phyloP scores from a whole-genome alignment of 2,797 vertebrate genomes.

The Intellagama lesueurii region DNA sequence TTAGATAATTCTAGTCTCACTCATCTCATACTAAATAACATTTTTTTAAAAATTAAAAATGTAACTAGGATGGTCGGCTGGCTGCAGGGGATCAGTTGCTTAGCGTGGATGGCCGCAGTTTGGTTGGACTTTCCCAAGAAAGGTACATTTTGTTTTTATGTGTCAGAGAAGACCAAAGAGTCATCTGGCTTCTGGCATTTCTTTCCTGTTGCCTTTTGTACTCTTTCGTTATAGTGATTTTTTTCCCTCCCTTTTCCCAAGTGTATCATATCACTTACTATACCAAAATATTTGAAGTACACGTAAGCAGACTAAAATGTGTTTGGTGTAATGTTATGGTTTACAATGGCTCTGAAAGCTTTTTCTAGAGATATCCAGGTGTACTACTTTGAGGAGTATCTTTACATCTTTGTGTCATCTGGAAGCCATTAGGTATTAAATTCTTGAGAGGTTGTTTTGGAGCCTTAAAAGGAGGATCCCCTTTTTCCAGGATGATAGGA shows the following conservation, averaged over 20 bases:
- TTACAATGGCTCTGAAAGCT: conserved; percentile 9
- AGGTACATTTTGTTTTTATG: conserved; percentile 78
- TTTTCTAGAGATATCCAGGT: neutral
- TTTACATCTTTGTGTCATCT: neutral
- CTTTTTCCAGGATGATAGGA: neutral
- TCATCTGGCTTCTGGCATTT: neutral
- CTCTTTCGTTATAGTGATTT: neutral
- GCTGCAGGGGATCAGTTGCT: conserved; percentile 96
- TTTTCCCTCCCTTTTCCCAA: neutral
- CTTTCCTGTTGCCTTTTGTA: neutral
- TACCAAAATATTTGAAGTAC: neutral
- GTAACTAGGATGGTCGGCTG: conserved; percentile 90
- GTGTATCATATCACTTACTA: neutral
- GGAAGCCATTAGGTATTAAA: neutral
- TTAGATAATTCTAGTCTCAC: conserved; percentile 25
- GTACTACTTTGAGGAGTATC: neutral
- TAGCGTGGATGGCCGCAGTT: conserved; percentile 96
- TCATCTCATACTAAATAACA: neutral
- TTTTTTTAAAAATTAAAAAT: neutral
- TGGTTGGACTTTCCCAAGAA: conserved; percentile 97
- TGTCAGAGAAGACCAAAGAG: neutral
- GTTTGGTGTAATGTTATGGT: neutral
- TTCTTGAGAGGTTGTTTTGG: neutral
- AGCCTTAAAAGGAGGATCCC: neutral
- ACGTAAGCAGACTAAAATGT: neutral